These are phyloP conservation scores for Casuarius casuarius DNA, from an alignment of 2,113 vertebrate species.

Conservation along the genomic window DNA sequence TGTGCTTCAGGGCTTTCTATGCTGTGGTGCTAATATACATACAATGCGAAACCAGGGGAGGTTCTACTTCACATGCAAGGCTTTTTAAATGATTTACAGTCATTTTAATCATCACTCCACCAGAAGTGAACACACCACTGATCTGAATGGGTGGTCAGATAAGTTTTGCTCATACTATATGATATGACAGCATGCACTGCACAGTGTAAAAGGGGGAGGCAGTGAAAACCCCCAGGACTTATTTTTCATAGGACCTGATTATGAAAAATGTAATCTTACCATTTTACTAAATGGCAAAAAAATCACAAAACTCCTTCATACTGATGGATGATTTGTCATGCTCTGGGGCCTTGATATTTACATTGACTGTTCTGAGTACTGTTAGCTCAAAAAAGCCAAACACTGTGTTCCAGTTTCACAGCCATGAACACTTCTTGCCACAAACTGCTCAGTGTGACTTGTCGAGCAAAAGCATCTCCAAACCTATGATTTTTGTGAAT, in stretches of 20 bases:
- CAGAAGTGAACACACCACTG: neutral
- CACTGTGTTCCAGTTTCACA: neutral
- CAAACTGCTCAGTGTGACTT: neutral
- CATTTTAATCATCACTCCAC: neutral
- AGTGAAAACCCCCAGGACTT: neutral
- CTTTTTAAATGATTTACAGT: neutral
- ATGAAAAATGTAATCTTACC: neutral
- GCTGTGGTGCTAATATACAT: neutral
- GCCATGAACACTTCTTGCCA: neutral
- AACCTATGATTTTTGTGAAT: neutral
- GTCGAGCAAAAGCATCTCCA: neutral
- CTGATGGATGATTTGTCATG: neutral
- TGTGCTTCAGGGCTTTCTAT: rapidly evolving
- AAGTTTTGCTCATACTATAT: rapidly evolving
- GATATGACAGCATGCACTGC: neutral
- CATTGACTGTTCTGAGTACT: neutral
- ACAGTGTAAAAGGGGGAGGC: neutral
- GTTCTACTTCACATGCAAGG: neutral
- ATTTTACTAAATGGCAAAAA: neutral
- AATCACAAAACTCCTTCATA: rapidly evolving
- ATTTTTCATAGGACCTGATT: neutral
- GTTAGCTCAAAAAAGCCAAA: neutral
- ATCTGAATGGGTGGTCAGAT: neutral
- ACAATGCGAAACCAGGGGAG: neutral
- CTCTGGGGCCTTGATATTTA: too few relatives aligned